Base-by-base conservation (phyloP, 64 coral and sea anemone species). In the Actinia equina region DNA sequence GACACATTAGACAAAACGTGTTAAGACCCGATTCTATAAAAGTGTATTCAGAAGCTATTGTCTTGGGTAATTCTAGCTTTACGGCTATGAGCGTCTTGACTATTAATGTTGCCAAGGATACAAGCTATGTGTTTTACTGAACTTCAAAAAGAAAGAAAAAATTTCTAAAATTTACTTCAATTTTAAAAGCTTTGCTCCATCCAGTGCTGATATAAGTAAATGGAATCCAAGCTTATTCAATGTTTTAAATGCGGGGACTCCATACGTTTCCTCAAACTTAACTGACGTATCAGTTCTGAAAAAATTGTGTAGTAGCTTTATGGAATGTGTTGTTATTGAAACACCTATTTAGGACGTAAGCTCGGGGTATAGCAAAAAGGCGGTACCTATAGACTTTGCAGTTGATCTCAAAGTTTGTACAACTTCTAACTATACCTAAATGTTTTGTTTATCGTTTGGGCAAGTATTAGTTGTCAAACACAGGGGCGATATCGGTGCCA, bases 1-100 rank as follows among this genome's bases (percentile, higher is more conserved):
- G 78, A 81, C 45, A 81, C 45, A 17, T 81, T n/a, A 81, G 27
- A 81, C 78, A 81, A 81, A 81, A 81, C 43, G 78, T 81, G 78
- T 81, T 81, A 81, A 81, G 78, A 81, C 78, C 44, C 19, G 22
- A 22, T 51, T 81, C 78, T 52, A 52, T 81, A 49, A 81, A 49
- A 81, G 78, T 81, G 22, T 81, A 81, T 52, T 80, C 22, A 20
- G 49, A 49, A 57, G 8, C 45, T 5, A 49, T 52, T 81, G 78
- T 52, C 69, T 74, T 41, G 20, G 12, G 69, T 25, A 30, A 74
- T 30, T 74, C 62, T 65, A 65, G 19, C 22, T n/a, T 65, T 4
- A 65, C 62, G 62, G 17, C 22, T 13, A 9, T 37, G 8, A 23
- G 69, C 23, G 26, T 74, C 12, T 30, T 74, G 69, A 41, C 55